A percentile compares a stretch with the other conserved stretches of the same genome.
These are phyloP conservation scores for Drosophila quadrilineata DNA, from an alignment of 1,140 invertebrate species.

Conservation along the genomic window DNA sequence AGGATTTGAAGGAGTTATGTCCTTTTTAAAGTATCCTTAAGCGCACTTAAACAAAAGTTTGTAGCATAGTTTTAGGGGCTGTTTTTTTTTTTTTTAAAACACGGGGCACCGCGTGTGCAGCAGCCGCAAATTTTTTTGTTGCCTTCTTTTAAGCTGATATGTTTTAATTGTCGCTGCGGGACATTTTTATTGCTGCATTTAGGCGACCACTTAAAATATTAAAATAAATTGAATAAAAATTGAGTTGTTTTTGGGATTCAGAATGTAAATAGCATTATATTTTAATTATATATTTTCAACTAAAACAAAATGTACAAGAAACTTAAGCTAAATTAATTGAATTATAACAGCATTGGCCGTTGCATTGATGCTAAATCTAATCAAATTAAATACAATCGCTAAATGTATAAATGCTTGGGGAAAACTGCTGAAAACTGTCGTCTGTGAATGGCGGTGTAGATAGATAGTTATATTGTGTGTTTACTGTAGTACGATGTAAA, in stretches of 20 bases:
- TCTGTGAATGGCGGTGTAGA: conserved; percentile 21
- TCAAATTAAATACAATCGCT: conserved; percentile 64
- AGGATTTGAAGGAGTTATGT: background rate
- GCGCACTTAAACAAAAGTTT: too few relatives aligned
- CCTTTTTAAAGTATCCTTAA: too few relatives aligned
- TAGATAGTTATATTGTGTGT: conserved; percentile 10
- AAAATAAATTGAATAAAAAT: conserved; percentile 11
- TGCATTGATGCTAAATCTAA: conserved; percentile 45
- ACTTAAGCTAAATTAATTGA: conserved; percentile 44
- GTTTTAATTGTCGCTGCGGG: too few relatives aligned
- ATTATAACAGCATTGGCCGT: conserved; percentile 25
- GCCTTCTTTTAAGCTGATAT: too few relatives aligned
- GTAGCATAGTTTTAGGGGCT: too few relatives aligned
- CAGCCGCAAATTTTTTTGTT: too few relatives aligned
- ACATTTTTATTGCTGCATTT: too few relatives aligned
- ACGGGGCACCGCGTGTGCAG: too few relatives aligned
- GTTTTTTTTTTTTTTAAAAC: too few relatives aligned
- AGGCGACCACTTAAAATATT: too few relatives aligned
- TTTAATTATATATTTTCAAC: conserved; percentile 61
- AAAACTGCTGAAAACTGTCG: conserved; percentile 44
- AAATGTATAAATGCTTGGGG: conserved; percentile 50
- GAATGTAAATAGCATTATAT: conserved; percentile 66
- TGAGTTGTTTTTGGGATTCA: conserved; percentile 43
- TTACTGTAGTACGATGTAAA: conserved; percentile 31
- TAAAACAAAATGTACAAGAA: conserved; percentile 71